phyloP scores from a whole-genome alignment of 2,113 vertebrate genomes.

The Romanogobio albipinnatus region DNA sequence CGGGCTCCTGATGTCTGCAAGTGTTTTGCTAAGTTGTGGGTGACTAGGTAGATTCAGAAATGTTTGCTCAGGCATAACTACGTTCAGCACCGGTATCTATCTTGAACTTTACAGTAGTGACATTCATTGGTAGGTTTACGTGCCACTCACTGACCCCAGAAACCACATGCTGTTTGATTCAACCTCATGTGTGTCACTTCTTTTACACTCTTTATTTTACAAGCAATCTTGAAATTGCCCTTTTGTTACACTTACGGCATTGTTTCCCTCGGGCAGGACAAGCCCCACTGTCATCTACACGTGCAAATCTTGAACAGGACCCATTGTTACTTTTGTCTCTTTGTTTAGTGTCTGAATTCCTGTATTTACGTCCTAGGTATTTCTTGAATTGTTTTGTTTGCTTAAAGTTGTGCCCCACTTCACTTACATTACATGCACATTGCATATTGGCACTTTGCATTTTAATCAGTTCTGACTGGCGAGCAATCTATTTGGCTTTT shows the following conservation, averaged over 20 bases:
- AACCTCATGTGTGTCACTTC: background rate
- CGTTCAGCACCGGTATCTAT: conserved; percentile 36
- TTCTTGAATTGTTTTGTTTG: background rate
- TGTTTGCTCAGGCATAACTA: conserved; percentile 20
- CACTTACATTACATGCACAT: conserved; percentile 15
- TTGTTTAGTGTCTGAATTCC: background rate
- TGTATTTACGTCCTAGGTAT: background rate
- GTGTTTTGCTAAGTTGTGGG: background rate
- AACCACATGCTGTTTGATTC: background rate
- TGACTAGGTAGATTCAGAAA: conserved; percentile 1
- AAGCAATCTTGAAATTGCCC: conserved; percentile 30
- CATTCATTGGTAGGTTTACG: background rate
- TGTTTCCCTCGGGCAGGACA: conserved; percentile 2
- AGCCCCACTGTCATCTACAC: background rate
- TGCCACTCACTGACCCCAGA: conserved; percentile 36
- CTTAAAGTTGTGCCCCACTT: background rate
- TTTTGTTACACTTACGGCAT: conserved; percentile 41
- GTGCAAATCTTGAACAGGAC: conserved; percentile 1
- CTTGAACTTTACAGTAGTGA: conserved; percentile 6
- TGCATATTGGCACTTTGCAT: conserved; percentile 17
- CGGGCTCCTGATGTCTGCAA: conserved; percentile 20
- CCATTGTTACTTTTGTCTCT: background rate
- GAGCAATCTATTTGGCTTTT: conserved; percentile 34
- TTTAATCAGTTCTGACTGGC: conserved; percentile 43
- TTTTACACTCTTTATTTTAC: conserved; percentile 41